Conservation (phyloP, 2,113 vertebrate genomes). For the Bufo bufo region DNA sequence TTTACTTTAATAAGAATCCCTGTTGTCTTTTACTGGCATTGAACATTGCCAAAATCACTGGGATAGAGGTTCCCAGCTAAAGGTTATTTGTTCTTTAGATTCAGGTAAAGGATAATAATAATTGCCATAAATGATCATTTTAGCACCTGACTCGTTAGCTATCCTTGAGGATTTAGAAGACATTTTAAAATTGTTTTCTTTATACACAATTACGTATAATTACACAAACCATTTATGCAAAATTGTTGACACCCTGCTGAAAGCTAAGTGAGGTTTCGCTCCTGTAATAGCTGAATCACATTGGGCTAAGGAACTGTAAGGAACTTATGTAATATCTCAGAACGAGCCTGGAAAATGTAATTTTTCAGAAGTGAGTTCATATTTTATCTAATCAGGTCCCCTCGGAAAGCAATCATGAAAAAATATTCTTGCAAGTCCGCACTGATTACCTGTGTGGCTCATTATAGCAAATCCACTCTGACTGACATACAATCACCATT, state of each 20-base stretch:
- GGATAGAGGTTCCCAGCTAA: not conserved
- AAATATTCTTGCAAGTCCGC: conserved; percentile 49
- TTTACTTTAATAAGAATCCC: not conserved
- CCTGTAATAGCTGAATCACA: conserved; percentile 9
- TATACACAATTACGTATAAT: conserved; percentile 33
- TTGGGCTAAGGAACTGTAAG: not conserved
- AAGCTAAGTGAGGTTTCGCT: not conserved
- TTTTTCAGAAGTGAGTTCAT: conserved; percentile 30
- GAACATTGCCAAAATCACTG: not conserved
- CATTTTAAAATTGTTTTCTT: conserved; percentile 8
- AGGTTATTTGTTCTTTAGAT: not conserved
- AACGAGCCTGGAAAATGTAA: conserved; percentile 24
- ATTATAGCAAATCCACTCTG: conserved; percentile 49
- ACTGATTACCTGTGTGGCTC: conserved; percentile 55
- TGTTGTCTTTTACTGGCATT: not conserved
- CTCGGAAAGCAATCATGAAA: conserved; percentile 53
- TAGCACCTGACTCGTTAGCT: not conserved
- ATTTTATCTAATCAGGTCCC: conserved; percentile 57
- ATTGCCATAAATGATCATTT: not conserved
- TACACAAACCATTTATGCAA: not conserved
- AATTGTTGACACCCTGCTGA: conserved; percentile 7
- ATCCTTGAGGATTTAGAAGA: not conserved
- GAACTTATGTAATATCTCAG: not conserved
- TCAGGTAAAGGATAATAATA: not conserved
- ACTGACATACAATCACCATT: conserved; percentile 32